Conservation (phyloP, 35 echinoderm and acorn worm species). For the Patiria miniata region DNA sequence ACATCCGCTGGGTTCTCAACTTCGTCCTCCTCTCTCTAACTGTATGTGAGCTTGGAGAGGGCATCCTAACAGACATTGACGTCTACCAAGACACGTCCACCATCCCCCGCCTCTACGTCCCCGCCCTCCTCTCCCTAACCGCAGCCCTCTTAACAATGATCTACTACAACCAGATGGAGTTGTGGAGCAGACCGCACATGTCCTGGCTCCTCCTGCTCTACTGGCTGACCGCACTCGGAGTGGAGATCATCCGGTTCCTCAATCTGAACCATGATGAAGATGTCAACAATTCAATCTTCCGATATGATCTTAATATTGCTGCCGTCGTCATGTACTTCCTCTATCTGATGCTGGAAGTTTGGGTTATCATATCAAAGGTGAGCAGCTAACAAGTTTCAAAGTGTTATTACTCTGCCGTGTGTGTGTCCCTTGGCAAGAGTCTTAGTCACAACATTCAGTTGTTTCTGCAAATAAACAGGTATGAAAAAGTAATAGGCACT, state of each 20-base stretch:
- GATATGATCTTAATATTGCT: constrained; percentile 66
- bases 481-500: too few species aligned
- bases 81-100: constrained; percentile 34
- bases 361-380: constrained; percentile 68
- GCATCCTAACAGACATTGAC: constrained; percentile 78
- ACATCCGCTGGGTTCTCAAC: constrained; percentile 70
- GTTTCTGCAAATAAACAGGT: too few species aligned
- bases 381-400: background rate
- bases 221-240: constrained; percentile 66
- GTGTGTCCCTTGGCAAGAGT: too few species aligned
- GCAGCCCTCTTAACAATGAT: constrained; percentile 57
- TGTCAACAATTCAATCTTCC: constrained; percentile 26
- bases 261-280: constrained; percentile 46
- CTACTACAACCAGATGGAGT: constrained; percentile 86
- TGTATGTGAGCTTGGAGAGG: constrained; percentile 66
- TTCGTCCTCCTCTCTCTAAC: constrained; percentile 43
- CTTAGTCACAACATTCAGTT: too few species aligned
- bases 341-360: constrained; percentile 54
- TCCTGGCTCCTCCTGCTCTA: constrained; percentile 57
- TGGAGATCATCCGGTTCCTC: constrained; percentile 45
- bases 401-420: too few species aligned
- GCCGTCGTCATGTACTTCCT: constrained; percentile 54
- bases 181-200: constrained; percentile 72
- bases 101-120: constrained; percentile 72
- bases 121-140: constrained; percentile 16